These are phyloP conservation scores for Gymnoscopelus braueri DNA, from an alignment of 2,797 vertebrate species.

Conservation along the genomic window DNA sequence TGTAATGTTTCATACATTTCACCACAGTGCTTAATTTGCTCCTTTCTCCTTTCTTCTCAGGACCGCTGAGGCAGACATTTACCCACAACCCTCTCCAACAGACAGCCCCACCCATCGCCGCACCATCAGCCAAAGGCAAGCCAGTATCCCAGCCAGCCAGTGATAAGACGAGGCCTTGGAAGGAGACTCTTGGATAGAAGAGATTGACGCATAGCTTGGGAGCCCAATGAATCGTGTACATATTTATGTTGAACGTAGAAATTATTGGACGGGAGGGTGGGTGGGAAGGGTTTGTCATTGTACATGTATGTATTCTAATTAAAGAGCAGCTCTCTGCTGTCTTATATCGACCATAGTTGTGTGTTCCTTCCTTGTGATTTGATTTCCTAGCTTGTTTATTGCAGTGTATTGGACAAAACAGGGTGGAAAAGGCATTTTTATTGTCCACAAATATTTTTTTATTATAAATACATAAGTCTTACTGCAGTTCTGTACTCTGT, in stretches of 20 bases:
- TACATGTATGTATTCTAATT: slow-evolving; percentile 57
- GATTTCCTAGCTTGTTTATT: not conserved
- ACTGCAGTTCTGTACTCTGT: slow-evolving; percentile 34
- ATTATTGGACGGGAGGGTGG: slow-evolving; percentile 1
- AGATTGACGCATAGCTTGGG: not conserved
- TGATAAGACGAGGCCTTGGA: slow-evolving; percentile 75
- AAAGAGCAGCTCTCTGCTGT: slow-evolving; percentile 56
- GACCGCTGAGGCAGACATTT: slow-evolving; percentile 89
- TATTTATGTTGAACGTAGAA: slow-evolving; percentile 52
- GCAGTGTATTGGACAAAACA: slow-evolving; percentile 8
- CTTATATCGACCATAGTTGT: slow-evolving; percentile 4
- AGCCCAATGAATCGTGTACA: slow-evolving; percentile 58
- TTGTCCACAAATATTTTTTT: slow-evolving; percentile 59
- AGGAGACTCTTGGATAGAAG: slow-evolving; percentile 76
- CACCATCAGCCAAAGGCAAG: slow-evolving; percentile 61
- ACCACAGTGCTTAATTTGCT: not conserved
- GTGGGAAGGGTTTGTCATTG: slow-evolving; percentile 6
- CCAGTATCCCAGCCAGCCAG: not conserved
- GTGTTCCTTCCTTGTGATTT: not conserved
- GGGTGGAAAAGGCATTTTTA: not conserved
- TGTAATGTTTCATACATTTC: not conserved
- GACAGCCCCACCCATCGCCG: slow-evolving; percentile 39
- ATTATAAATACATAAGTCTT: slow-evolving; percentile 68
- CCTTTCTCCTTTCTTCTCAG: slow-evolving; percentile 54
- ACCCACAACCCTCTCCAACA: slow-evolving; percentile 87